Evolutionary conservation across 2,797 vertebrate species (phyloP).

Genomic region (Sparidentex hasta): DNA sequence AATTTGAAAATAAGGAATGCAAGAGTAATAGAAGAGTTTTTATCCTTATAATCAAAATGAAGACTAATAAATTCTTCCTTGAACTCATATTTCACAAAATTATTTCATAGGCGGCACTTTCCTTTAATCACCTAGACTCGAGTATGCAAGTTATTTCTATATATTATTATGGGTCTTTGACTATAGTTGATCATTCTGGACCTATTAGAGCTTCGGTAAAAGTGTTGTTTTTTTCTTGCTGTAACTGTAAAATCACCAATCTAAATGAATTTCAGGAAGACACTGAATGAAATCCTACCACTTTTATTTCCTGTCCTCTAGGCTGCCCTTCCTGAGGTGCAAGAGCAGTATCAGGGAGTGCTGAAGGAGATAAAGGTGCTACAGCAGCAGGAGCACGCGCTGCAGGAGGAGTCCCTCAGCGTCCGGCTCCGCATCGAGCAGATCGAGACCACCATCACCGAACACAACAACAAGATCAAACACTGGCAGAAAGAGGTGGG

Average conservation of each 20-base stretch:
- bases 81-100: neutral
- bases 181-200: neutral
- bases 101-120: neutral
- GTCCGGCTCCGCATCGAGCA: conserved; percentile 94
- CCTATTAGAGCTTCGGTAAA: neutral
- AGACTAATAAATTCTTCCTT: neutral
- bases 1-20: neutral
- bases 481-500: conserved; percentile 96
- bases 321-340: conserved; percentile 89
- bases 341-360: conserved; percentile 87
- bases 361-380: conserved; percentile 89
- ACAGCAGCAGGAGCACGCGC: conserved; percentile 89
- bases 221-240: neutral
- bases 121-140: too few species aligned
- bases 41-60: neutral
- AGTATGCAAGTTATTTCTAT: neutral
- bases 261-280: neutral
- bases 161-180: neutral
- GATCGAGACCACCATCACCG: conserved; percentile 87
- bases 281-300: fast-evolving
- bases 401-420: conserved; percentile 93
- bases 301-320: conserved; percentile 61
- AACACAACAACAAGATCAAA: conserved; percentile 93
- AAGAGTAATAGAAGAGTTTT: neutral
- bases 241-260: neutral